phyloP scores from a whole-genome alignment of 1,140 invertebrate genomes.

The Drosophila chauvacae region DNA sequence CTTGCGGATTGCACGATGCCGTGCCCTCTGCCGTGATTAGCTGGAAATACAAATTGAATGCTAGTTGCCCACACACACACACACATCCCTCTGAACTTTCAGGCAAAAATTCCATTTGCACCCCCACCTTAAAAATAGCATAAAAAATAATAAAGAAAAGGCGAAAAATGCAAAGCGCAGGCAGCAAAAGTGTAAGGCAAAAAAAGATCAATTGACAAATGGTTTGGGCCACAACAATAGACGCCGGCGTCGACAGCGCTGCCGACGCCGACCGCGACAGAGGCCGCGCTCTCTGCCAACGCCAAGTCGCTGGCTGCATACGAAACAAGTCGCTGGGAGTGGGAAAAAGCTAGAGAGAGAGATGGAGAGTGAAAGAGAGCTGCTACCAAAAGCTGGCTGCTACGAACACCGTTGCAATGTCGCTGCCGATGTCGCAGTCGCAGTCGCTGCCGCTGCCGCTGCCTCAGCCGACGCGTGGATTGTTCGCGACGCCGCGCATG shows the following conservation, averaged over 20 bases:
- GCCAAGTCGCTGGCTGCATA: constrained; percentile 57
- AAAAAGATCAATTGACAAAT: constrained; percentile 74
- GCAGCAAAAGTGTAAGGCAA: constrained; percentile 34
- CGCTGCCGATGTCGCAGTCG: constrained; percentile 16
- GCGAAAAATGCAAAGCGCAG: constrained; percentile 53
- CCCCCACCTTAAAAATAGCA: constrained; percentile 70
- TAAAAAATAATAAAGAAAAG: constrained; percentile 47
- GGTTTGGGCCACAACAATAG: constrained; percentile 60
- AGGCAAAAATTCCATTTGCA: constrained; percentile 70
- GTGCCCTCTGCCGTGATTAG: constrained; percentile 70
- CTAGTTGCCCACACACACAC: constrained; percentile 41
- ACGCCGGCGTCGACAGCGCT: constrained; percentile 33
- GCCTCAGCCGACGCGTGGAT: constrained; percentile 53
- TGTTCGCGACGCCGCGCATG: constrained; percentile 79
- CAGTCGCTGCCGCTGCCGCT: neutral
- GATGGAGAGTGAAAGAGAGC: constrained; percentile 29
- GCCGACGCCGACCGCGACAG: constrained; percentile 20
- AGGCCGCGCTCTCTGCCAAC: constrained; percentile 10
- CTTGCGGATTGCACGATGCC: constrained; percentile 57
- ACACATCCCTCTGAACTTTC: constrained; percentile 50
- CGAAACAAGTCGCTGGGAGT: constrained; percentile 53
- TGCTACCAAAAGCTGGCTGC: constrained; percentile 50
- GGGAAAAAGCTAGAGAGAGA: constrained; percentile 15
- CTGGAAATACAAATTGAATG: constrained; percentile 56
- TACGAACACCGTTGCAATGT: constrained; percentile 67